These are phyloP conservation scores for Pteropus alecto DNA, from an alignment of 2,113 vertebrate genomes.

Conservation along the genomic window DNA sequence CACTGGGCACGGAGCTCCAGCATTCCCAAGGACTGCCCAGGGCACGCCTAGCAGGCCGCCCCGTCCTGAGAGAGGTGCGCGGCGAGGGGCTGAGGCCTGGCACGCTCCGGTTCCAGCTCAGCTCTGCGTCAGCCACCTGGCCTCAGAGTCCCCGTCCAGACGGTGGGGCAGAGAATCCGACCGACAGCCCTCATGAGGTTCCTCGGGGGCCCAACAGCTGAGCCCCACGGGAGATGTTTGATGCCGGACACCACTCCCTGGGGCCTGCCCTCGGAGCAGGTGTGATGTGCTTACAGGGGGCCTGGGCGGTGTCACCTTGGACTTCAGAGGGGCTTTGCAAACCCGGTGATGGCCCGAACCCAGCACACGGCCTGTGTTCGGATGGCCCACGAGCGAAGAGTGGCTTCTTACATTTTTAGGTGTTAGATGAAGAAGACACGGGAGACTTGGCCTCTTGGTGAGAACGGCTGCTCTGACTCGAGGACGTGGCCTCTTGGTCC, in stretches of 20 bases:
- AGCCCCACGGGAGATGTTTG: background rate
- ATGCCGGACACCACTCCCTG: accelerated
- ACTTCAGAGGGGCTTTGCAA: no score
- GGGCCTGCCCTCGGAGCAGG: background rate
- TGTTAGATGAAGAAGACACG: background rate
- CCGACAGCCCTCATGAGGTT: accelerated
- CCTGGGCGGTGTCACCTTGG: accelerated
- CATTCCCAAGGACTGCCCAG: background rate
- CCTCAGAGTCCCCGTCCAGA: background rate
- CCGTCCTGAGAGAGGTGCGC: accelerated
- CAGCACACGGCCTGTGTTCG: accelerated
- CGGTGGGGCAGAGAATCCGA: background rate
- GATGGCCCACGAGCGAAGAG: background rate
- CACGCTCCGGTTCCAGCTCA: accelerated
- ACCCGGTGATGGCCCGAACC: accelerated
- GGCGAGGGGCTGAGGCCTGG: accelerated
- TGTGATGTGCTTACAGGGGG: accelerated
- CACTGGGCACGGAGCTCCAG: background rate
- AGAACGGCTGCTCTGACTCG: background rate
- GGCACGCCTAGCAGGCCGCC: accelerated
- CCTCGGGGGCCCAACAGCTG: no score
- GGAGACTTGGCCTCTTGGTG: background rate
- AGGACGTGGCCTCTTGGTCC: background rate
- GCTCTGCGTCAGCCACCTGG: background rate
- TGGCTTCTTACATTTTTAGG: background rate